phyloP scores from a whole-genome alignment of 2,797 vertebrate species.

The Gallirallus australis region DNA sequence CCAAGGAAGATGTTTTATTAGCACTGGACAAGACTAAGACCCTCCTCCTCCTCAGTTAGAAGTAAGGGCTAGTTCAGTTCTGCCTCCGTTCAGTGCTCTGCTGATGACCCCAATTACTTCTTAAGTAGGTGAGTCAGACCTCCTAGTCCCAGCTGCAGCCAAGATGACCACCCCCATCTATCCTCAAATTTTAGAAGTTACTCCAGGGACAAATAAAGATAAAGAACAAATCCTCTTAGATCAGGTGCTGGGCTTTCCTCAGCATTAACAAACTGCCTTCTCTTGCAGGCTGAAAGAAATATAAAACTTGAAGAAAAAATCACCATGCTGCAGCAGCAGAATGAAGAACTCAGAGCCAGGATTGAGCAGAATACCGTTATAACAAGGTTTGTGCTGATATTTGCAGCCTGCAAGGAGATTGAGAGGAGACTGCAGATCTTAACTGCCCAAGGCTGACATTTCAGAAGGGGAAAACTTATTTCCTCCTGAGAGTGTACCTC shows the following conservation, averaged over 20 bases:
- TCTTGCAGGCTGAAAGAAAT: slow-evolving; percentile 90
- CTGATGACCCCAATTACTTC: not conserved
- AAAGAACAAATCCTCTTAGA: not conserved
- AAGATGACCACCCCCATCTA: not conserved
- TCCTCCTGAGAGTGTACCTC: not conserved
- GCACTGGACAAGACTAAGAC: not conserved
- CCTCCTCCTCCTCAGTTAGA: not conserved
- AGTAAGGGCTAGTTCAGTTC: not conserved
- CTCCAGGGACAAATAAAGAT: not conserved
- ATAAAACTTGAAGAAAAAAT: slow-evolving; percentile 92
- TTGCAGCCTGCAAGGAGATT: not conserved
- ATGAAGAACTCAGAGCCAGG: slow-evolving; percentile 93
- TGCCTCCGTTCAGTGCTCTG: not conserved
- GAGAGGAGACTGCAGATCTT: not conserved
- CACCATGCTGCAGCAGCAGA: slow-evolving; percentile 95
- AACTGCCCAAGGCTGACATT: not conserved
- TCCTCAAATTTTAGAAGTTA: not conserved
- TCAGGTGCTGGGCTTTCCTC: not conserved
- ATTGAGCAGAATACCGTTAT: slow-evolving; percentile 92
- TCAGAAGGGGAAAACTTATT: not conserved
- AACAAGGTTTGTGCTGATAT: slow-evolving; percentile 86
- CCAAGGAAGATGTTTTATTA: not conserved
- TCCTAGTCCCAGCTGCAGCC: not conserved
- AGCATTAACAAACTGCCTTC: slow-evolving; percentile 67
- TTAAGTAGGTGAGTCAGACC: not conserved